phyloP scores from a whole-genome alignment of 2,113 vertebrate genomes.

The Nesogale talazaci region DNA sequence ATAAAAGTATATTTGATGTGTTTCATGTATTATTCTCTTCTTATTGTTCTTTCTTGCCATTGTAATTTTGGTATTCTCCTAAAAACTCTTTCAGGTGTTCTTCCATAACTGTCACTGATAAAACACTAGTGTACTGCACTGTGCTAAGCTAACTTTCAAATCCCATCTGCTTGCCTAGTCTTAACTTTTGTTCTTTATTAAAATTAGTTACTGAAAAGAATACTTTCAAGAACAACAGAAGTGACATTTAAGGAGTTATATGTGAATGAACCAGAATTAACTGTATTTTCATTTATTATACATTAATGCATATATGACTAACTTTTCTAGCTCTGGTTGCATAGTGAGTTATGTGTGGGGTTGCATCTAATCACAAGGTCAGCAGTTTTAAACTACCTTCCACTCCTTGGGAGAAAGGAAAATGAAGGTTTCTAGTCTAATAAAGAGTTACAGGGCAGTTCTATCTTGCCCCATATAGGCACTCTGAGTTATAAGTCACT shows the following conservation, averaged over 20 bases:
- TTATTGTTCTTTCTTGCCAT: not conserved
- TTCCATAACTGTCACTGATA: not conserved
- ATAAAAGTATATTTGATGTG: rapidly evolving
- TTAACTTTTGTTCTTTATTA: not conserved
- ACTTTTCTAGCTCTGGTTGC: too few species aligned
- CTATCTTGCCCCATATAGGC: too few species aligned
- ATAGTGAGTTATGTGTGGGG: too few species aligned
- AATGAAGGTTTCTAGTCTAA: too few species aligned
- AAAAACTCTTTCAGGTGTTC: not conserved
- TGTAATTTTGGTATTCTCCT: rapidly evolving
- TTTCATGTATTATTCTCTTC: not conserved
- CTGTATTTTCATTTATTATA: rapidly evolving
- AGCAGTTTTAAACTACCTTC: too few species aligned
- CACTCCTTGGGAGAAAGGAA: too few species aligned
- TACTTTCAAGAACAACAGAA: not conserved
- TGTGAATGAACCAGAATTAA: rapidly evolving
- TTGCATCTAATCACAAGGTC: too few species aligned
- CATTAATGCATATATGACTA: rapidly evolving
- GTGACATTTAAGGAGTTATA: too few species aligned
- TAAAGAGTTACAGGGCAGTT: too few species aligned
- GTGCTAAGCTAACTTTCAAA: too few species aligned
- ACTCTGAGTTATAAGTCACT: too few species aligned
- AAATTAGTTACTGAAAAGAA: too few species aligned
- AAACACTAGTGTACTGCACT: not conserved
- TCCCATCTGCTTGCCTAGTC: rapidly evolving